Base-by-base conservation (phyloP, 2,888 invertebrate genomes). In the Itoplectis maculator region DNA sequence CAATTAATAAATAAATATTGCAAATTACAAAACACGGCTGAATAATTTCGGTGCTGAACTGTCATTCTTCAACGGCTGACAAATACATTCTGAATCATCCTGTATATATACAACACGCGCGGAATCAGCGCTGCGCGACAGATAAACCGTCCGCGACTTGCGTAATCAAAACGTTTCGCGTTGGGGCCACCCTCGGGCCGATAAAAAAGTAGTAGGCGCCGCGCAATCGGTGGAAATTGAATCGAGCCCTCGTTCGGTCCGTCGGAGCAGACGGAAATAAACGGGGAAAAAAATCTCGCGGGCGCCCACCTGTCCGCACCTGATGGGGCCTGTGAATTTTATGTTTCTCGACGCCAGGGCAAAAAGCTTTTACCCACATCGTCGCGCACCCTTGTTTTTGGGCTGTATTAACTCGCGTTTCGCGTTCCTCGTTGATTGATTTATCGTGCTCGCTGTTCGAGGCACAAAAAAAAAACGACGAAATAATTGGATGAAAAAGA, bases 201-300 rank as follows among this genome's bases (percentile, higher is more conserved):
- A 79, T 82, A 77, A 82, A 82, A n/a, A 81, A 82, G 70, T 75
- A 51, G 70, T 75, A 29, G 29, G 29, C 29, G 29, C 29, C 56
- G 70, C 59, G 75, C 82, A 82, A 82, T 82, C 82, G 75, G 66
- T n/a, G 80, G 56, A 79, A 82, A 82, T 82, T 82, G 70, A 82
- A 82, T 82, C 72, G 76, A 81, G 66, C 59, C 66, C 29, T 61
- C 75, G 65, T 82, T 51, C 79, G 82, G 51, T 75, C 65, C 65
- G 66, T 61, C 72, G 82, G 51, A 76, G 59, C 82, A 51, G 37
- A 68, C 72, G 37, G 61, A 47, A 79, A 70, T 79, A 77, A 81
- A 81, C 61, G 73, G n/a, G n/a, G n/a, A n/a, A 66, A 59, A 51
- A 68, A 56, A 78, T n/a, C 37, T 56, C 56, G 18, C n/a, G n/a